Evolutionary conservation across 2,888 invertebrate genomes (phyloP), one percentile per base, ranked within the genome.

Genomic region (Agonopterix heracliana): DNA sequence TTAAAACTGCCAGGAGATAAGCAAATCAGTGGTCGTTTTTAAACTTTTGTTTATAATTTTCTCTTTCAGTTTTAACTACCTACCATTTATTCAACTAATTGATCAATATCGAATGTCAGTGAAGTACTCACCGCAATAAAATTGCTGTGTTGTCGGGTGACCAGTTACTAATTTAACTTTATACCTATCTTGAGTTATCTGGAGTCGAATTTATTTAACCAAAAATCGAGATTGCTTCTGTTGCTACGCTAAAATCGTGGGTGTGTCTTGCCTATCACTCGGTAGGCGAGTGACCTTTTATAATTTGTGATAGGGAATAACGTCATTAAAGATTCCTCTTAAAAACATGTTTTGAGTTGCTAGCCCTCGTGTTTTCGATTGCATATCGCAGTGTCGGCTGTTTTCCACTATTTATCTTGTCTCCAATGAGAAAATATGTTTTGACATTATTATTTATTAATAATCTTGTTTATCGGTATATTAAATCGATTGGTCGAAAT

Each of bases 331-430:
- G 54, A 64, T 56, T 65, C 67, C 67, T 74, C 71, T 74, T 13
- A 76, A 77, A 83, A 86, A 87, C 86, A 87, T 82, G 81, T 81
- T 77, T 74, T 68, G 57, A 72, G 65, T 71, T 70, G 65, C 63
- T 67, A 71, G 72, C 70, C 64, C 75, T 71, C 69, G 70, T 86
- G 83, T 85, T 85, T 81, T 82, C 74, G 76, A 74, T 73, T 74
- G 67, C 68, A 75, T 79, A 78, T 79, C 77, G 60, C 61, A 52
- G 58, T 55, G 65, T 64, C 69, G 66, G 68, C 74, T 78, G 68
- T 81, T 85, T 86, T 82, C 81, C 83, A 81, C 70, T 77, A 69
- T 73, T 85, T 87, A 85, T 87, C 86, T 79, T 78, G 78, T 83
- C 62, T 75, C 79, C 77, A 80, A 78, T 82, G 81, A 79, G 17